Evolutionary conservation across 1,140 invertebrate species (phyloP).

Genomic region (Dufourea novaeangliae): DNA sequence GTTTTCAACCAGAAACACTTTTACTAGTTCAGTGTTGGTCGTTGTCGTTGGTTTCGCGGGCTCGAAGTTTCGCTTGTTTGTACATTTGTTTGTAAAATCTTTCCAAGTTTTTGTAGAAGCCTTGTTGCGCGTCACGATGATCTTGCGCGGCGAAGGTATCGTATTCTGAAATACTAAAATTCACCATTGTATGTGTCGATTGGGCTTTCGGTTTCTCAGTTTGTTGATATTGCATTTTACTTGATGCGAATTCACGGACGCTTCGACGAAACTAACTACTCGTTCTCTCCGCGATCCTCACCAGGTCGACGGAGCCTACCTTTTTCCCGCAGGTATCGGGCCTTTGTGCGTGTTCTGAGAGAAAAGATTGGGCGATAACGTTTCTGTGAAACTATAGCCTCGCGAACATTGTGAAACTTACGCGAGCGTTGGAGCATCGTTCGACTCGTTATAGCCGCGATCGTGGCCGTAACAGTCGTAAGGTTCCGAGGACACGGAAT

Average conservation of each 20-base stretch:
- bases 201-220: no score
- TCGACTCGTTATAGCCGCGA: background rate
- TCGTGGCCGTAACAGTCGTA: background rate
- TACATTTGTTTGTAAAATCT: conserved; percentile 78
- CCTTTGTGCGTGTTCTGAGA: background rate
- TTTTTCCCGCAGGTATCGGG: background rate
- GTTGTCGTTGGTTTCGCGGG: conserved; percentile 45
- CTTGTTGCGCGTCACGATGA: conserved; percentile 40
- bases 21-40: no score
- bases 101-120: conserved; percentile 74
- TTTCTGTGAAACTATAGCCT: background rate
- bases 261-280: background rate
- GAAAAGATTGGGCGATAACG: background rate
- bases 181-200: background rate
- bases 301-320: background rate
- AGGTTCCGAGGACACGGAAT: background rate
- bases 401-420: background rate
- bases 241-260: no score
- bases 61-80: conserved; percentile 73
- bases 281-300: background rate
- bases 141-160: conserved; percentile 30
- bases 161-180: conserved; percentile 44
- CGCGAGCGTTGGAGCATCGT: background rate
- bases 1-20: no score
- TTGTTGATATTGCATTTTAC: no score